These are phyloP conservation scores for Arvicanthis niloticus DNA, from an alignment of 2,113 vertebrate genomes.

Conservation along the genomic window DNA sequence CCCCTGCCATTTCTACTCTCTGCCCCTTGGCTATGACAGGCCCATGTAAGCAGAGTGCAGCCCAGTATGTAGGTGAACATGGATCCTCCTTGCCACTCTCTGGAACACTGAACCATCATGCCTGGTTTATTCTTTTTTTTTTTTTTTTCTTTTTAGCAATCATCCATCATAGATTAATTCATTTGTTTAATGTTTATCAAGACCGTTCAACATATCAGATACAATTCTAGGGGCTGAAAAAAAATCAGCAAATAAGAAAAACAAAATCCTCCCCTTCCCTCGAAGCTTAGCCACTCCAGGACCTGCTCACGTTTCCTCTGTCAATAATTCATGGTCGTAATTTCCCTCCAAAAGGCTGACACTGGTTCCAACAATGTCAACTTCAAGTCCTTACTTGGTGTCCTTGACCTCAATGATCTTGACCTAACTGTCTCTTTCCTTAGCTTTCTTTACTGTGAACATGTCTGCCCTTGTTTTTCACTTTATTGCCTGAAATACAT, in stretches of 20 bases:
- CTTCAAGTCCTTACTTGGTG: constrained; percentile 13
- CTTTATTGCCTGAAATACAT: constrained; percentile 4
- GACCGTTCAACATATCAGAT: not conserved
- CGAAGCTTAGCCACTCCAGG: not conserved
- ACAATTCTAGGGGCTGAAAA: not conserved
- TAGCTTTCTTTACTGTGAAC: not conserved
- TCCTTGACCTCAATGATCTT: constrained; percentile 20
- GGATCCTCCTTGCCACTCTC: not conserved
- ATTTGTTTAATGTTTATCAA: constrained; percentile 31
- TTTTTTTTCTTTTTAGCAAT: not conserved
- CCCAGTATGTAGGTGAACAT: not conserved
- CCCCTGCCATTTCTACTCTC: not conserved
- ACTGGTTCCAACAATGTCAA: not conserved
- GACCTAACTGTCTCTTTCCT: not conserved
- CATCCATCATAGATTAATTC: not conserved
- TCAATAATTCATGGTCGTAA: not conserved
- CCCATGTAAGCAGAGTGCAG: not conserved
- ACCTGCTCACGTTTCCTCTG: not conserved
- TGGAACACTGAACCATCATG: not conserved
- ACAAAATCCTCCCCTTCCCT: not conserved
- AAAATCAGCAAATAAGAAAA: constrained; percentile 2
- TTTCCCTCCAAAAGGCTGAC: constrained; percentile 45
- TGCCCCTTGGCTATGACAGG: not conserved
- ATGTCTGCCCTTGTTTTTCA: not conserved
- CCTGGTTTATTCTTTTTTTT: not conserved